These are phyloP conservation scores for Upupa epops DNA, from an alignment of 2,113 vertebrate genomes.

Conservation along the genomic window DNA sequence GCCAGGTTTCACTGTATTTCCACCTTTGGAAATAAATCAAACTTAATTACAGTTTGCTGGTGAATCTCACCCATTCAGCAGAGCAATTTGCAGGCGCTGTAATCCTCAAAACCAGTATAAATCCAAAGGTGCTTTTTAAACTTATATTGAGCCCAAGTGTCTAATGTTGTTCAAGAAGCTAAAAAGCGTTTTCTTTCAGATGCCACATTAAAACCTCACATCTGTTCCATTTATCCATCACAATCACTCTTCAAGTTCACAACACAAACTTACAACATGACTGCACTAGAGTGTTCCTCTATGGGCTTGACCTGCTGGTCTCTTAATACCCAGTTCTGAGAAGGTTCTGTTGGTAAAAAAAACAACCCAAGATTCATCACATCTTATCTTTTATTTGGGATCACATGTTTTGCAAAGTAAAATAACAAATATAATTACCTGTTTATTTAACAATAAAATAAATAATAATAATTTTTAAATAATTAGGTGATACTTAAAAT, in stretches of 20 bases:
- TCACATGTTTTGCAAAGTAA: neutral
- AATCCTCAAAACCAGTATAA: neutral
- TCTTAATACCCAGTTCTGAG: neutral
- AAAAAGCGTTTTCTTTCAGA: neutral
- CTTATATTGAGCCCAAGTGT: neutral
- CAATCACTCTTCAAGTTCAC: neutral
- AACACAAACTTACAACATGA: neutral
- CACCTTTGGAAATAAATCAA: neutral
- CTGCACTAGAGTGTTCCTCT: neutral
- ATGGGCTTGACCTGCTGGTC: neutral
- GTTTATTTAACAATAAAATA: neutral
- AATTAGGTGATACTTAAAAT: constrained; percentile 22
- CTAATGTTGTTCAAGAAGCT: neutral
- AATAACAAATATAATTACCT: neutral
- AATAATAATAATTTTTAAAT: neutral
- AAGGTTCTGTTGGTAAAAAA: constrained; percentile 17
- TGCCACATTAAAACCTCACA: neutral
- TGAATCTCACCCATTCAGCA: neutral
- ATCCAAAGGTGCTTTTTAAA: neutral
- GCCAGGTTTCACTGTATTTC: neutral
- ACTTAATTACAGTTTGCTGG: neutral
- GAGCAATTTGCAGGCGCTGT: neutral
- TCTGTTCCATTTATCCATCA: neutral
- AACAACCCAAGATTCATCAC: too few relatives aligned
- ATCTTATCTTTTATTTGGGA: neutral